Evolutionary conservation across 1,140 invertebrate species (phyloP), one percentile per base, ranked within the genome.

Genomic region (Platorchestia sp.): DNA sequence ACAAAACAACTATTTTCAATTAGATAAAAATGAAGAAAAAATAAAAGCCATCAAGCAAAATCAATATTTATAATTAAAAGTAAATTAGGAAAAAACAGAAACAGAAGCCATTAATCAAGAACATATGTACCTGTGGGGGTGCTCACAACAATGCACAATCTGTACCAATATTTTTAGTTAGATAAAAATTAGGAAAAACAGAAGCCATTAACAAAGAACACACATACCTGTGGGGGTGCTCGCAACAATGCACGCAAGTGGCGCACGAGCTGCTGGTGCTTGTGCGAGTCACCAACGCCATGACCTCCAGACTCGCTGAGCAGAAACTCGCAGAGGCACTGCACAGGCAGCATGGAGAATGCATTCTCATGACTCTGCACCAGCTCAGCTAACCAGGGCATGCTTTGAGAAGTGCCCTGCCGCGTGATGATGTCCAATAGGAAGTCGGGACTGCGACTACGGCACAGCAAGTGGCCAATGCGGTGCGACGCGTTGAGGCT

Each of bases 341-440:
- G 99, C 44, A 99, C 99, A 0, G 99, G 99, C 19, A 99, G 97
- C 95, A 99, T 98, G 97, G 98, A 98, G 51, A 96, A 97, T n/a
- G 98, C 98, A 5, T 98, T 98, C 97, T 99, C 99, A 96, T 98
- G 99, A 96, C 98, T 99, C 96, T 99, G 98, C 36, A 99, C 98
- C 51, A 99, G 97, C 97, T 99, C 99, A 36, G 99, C 99, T 75
- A 99, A 97, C 99, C 99, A 99, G 7, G 99, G 99, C 99, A 99
- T 99, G 43, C 99, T 98, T 96, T 99, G 98, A 42, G 98, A 98
- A 27, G 98, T 98, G 96, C 97, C 97, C 97, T 98, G 97, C 42
- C 97, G 97, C 96, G 99, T 98, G 97, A 99, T 99, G 91, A 99
- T 99, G 97, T 99, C 99, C 95, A 99, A 97, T 27, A 99, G 97